Conservation (phyloP, 2,888 invertebrate genomes). For the Dasypolia templi region DNA sequence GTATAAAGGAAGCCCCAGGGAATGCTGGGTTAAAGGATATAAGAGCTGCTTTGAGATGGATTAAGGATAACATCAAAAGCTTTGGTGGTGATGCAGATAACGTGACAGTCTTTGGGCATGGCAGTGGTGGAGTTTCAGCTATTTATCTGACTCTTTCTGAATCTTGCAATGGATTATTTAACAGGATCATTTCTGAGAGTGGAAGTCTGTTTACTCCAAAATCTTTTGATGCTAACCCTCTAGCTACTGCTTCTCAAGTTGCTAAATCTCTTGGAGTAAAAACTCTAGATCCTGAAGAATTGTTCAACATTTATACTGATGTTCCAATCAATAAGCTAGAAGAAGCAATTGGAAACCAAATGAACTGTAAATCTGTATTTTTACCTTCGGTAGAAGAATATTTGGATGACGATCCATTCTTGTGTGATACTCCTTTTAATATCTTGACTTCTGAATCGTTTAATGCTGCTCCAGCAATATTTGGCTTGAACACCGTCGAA, state of each 20-base stretch:
- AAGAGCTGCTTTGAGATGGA: conserved; percentile 85
- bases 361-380: conserved; percentile 84
- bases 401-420: conserved; percentile 82
- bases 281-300: conserved; percentile 75
- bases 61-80: conserved; percentile 80
- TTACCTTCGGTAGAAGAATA: conserved; percentile 81
- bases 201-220: conserved; percentile 82
- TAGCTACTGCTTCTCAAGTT: conserved; percentile 82
- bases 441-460: conserved; percentile 77
- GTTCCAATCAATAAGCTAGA: conserved; percentile 78
- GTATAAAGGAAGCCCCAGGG: conserved; percentile 83
- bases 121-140: conserved; percentile 85
- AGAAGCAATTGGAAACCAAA: conserved; percentile 85
- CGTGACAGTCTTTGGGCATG: conserved; percentile 87
- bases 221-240: conserved; percentile 79
- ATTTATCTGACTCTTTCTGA: conserved; percentile 83
- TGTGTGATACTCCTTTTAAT: conserved; percentile 85
- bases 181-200: conserved; percentile 84
- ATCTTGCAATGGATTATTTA: conserved; percentile 83
- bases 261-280: conserved; percentile 82
- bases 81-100: conserved; percentile 85
- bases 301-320: conserved; percentile 78
- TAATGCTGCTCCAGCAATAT: conserved; percentile 86
- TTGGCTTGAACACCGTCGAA: conserved; percentile 90
- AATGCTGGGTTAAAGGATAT: conserved; percentile 88